Evolutionary conservation across 2,888 invertebrate genomes (phyloP), one percentile per base, ranked within the genome.

Genomic region (Osmoderma eremita): DNA sequence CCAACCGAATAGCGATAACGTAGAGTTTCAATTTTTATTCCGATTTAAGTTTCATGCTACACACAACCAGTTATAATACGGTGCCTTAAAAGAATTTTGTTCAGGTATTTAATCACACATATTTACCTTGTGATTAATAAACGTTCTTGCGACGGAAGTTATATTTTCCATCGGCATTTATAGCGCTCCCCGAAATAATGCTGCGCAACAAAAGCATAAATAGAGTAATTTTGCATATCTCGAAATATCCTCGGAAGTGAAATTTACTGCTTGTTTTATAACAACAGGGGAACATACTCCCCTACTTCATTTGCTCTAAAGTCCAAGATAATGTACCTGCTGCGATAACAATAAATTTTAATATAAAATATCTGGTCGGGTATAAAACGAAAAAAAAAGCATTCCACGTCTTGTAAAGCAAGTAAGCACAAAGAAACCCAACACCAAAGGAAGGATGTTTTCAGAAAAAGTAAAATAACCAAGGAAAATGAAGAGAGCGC

Each of bases 291-390:
- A 17, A 61, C 17, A 18, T 56, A 22, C 56, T 17, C 56, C 58
- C 58, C 45, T 30, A 61, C 30, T 61, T 61, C 45, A 61, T 61
- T 45, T 61, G 45, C 48, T 36, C 45, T 45, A 61, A 61, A 61
- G 58, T 61, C 58, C 58, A 18, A 61, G 48, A 61, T 61, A 61
- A 61, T 61, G 58, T 45, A 61, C 58, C 58, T 15, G 45, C 58
- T 45, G 58, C 45, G 58, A 61, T 61, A 61, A 61, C 58, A 61
- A 45, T 61, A 61, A 61, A 61, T 61, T 61, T 61, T 61, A 48
- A 61, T 61, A 61, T 61, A 61, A 61, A 61, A 61, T 61, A 61
- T 30, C 36, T 24, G 36, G 15, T 18, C 30, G 58, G 58, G 45
- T 48, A 61, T 45, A 61, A 61, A 56, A 45, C 45, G 17, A 45